Conservation (phyloP, 2,113 vertebrate species). For the Xyrauchen texanus region DNA sequence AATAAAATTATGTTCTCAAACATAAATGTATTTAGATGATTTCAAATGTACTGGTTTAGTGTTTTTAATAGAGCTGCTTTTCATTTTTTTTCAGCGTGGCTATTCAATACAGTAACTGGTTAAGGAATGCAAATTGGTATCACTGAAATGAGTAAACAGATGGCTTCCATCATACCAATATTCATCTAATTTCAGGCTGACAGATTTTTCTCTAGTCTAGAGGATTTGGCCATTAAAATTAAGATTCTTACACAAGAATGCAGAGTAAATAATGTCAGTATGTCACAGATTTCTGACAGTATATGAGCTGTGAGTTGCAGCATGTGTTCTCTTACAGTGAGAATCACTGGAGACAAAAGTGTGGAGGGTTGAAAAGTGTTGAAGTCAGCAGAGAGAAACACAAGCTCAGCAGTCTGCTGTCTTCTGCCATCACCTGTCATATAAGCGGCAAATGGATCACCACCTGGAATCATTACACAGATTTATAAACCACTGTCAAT, state of each 20-base stretch:
- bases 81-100: too few relatives aligned
- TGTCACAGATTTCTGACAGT: background rate
- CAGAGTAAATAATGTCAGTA: background rate
- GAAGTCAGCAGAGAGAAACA: conserved; percentile 32
- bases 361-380: background rate
- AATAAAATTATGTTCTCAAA: too few relatives aligned
- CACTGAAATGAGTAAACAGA: too few relatives aligned
- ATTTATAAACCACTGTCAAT: conserved; percentile 39
- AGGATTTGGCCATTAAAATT: background rate
- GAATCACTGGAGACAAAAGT: background rate
- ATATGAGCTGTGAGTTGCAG: background rate
- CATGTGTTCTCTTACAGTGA: background rate
- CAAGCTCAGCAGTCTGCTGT: conserved; percentile 21
- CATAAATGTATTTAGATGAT: too few relatives aligned
- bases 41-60: too few relatives aligned
- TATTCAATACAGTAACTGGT: too few relatives aligned
- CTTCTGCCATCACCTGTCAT: conserved; percentile 26
- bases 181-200: too few relatives aligned
- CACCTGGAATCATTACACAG: conserved; percentile 25
- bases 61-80: too few relatives aligned
- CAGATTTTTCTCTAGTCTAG: too few relatives aligned
- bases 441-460: background rate
- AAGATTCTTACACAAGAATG: background rate
- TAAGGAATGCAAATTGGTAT: too few relatives aligned
- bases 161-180: too few relatives aligned